Base-by-base conservation (phyloP, 1,140 invertebrate genomes). In the Nylanderia fulva region DNA sequence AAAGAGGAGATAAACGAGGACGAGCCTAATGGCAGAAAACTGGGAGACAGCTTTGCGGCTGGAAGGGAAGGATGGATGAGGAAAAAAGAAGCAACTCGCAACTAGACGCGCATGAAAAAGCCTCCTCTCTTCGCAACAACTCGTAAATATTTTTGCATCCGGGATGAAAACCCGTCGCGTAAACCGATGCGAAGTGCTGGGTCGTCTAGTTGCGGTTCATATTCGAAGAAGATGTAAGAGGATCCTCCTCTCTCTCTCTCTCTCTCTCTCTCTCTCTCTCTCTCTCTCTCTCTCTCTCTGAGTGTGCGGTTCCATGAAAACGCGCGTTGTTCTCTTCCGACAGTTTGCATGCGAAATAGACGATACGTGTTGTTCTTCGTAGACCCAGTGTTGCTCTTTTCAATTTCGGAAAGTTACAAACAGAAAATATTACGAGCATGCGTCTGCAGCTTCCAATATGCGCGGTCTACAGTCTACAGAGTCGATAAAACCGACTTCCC, bases 401-500 rank as follows among this genome's bases (percentile, higher is more conserved):
- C 71, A 82, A 82, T 82, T 72, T 13, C 24, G 36, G 8, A 71
- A 45, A 82, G 52, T 76, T 63, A 11, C 3, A n/a, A 7, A 33
- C 15, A 29, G 45, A 61, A 33, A 64, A 8, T 15, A 13, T 66
- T 27, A 48, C 45, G 24, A 42, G 27, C 52, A 54, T 29, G 77
- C 42, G 33, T 24, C n/a, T 36, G 29, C 4, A 74, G 36, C 13
- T 24, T 18, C 60, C 66, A 66, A 86, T 86, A 83, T 42, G 68
- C 56, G 9, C 33, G 15, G 15, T 9, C 52, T 36, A 33, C 11
- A 15, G 15, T 9, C 52, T 36, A 33, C 11, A 15, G 60, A 85
- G 68, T 86, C 85, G 77, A 86, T 86, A 86, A 74, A 83, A 77
- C 60, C 56, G 63, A 11, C 64, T 72, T 74, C 54, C 84, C 63